Conservation (phyloP, 2,113 vertebrate genomes). For the Eonycteris spelaea region DNA sequence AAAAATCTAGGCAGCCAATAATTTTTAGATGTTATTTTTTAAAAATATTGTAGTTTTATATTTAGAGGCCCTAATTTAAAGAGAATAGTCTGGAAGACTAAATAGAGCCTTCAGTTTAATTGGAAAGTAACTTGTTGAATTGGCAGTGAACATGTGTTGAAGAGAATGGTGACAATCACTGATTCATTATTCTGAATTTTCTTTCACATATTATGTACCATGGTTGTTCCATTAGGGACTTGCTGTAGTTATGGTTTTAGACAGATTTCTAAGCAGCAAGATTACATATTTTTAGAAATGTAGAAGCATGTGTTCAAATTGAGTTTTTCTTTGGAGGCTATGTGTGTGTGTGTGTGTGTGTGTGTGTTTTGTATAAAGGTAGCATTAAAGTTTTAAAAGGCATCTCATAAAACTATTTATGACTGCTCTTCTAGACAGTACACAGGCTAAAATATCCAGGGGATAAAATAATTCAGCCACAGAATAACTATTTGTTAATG, state of each 20-base stretch:
- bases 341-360: background rate
- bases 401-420: background rate
- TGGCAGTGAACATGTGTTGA: background rate
- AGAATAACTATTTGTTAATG: background rate
- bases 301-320: slow-evolving; percentile 25
- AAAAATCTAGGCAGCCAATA: background rate
- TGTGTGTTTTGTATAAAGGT: background rate
- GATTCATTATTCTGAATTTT: background rate
- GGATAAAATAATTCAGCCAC: background rate
- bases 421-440: background rate
- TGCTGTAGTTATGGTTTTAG: slow-evolving; percentile 5
- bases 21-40: background rate
- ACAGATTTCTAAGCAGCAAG: slow-evolving; percentile 43
- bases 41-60: background rate
- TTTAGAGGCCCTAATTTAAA: slow-evolving; percentile 2
- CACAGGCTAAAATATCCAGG: background rate
- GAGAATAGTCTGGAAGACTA: slow-evolving; percentile 23
- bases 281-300: background rate
- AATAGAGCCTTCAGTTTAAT: background rate
- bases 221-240: background rate
- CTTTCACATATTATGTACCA: background rate
- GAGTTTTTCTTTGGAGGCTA: background rate
- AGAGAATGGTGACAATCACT: background rate
- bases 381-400: background rate
- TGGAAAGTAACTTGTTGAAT: background rate